A percentile compares a stretch with the other conserved stretches of the same genome.
These are phyloP conservation scores for Antrozous pallidus DNA, from an alignment of 2,797 vertebrate genomes.

Conservation along the genomic window DNA sequence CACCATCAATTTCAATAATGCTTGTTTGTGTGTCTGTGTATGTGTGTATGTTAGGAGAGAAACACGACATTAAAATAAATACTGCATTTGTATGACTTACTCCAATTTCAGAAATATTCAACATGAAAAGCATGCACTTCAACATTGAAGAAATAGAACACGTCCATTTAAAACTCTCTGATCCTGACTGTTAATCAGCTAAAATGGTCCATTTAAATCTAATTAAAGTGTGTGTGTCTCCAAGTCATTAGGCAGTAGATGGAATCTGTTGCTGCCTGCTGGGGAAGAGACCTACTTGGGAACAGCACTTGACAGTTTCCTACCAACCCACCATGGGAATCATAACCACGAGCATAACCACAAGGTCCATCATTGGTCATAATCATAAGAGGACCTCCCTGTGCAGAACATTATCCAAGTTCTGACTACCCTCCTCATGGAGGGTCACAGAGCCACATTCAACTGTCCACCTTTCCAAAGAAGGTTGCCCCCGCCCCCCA, in stretches of 20 bases:
- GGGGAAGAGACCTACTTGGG: background rate
- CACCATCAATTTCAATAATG: background rate
- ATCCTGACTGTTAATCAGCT: slow-evolving; percentile 1
- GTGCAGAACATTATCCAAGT: background rate
- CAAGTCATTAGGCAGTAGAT: background rate
- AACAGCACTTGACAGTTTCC: background rate
- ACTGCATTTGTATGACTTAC: background rate
- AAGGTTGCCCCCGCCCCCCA: background rate
- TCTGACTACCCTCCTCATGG: background rate
- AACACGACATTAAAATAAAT: background rate
- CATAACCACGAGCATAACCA: background rate
- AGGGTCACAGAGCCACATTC: background rate
- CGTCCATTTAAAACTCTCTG: background rate
- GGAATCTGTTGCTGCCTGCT: background rate
- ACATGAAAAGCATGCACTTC: background rate
- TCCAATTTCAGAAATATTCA: background rate
- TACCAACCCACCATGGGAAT: background rate
- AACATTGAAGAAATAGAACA: slow-evolving; percentile 18
- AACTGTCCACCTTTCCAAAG: background rate
- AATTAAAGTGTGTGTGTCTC: background rate
- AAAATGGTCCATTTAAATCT: background rate
- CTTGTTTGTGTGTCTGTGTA: background rate
- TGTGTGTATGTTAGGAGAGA: background rate
- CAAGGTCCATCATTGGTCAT: background rate
- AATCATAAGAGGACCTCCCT: background rate